Evolutionary conservation across 2,113 vertebrate genomes (phyloP), one percentile per base, ranked within the genome.

Genomic region (Corynorhinus townsendii): DNA sequence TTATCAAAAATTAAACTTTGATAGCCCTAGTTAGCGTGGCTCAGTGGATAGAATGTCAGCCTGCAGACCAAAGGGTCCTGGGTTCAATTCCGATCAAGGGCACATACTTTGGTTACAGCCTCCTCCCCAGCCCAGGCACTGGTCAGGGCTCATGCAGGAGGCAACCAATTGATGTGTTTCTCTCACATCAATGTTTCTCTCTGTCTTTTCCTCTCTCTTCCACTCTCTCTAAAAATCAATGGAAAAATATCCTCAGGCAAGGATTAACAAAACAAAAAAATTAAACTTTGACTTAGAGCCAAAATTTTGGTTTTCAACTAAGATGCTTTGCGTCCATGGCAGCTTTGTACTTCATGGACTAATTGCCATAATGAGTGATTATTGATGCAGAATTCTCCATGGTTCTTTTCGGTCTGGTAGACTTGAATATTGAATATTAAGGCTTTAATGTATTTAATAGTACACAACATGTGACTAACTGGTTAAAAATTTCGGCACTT

Each of bases 1-100:
- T 95, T 93, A 95, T 92, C 94, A 91, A 77, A 96, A 91, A 83
- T 93, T 86, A 92, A 96, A 94, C 75, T 93, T 90, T 93, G 96
- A 91, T 62, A 62, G 59, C 24, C 59, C 59, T 62, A 26, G 4
- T 10, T 62, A 62, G 59, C 28, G 28, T 28, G 24, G 10, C 59
- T 62, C 59, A 62, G 59, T 62, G 59, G 59, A 62, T 62, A 62
- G 59, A 62, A 28, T 62, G 26, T 28, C 11, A 28, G 24, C 26
- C 59, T 62, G 59, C 0, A 1, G 24, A 62, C 59, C 26, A 12
- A 62, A 26, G 26, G 59, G 59, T 62, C 59, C 56, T 5, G 59
- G 59, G 59, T 28, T 59, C 26, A 28, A 62, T 62, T 62, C 59
- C 3, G 1, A 3, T 62, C 59, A 62, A 28, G 59, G 59, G 26